Conservation (phyloP, 2,797 vertebrate species). For the Propithecus perrieri region DNA sequence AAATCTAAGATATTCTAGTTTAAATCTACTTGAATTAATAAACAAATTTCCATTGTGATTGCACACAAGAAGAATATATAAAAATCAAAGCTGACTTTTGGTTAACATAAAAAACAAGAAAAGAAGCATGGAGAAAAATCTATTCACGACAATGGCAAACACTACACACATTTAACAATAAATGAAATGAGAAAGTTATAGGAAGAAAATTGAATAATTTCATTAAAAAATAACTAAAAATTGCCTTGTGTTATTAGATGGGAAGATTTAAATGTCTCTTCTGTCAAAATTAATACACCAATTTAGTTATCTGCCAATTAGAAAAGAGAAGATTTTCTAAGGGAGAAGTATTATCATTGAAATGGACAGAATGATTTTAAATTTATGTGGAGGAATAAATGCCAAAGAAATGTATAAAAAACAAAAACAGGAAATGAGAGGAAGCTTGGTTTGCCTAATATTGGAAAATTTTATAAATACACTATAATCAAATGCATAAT, state of each 20-base stretch:
- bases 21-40: conserved; percentile 1
- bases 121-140: neutral
- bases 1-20: neutral
- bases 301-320: neutral
- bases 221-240: neutral
- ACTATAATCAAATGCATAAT: neutral
- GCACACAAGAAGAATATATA: neutral
- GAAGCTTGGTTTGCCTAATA: neutral
- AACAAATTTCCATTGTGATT: neutral
- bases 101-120: neutral
- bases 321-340: neutral
- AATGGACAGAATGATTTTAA: neutral
- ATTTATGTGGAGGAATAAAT: neutral
- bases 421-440: neutral
- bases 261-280: neutral
- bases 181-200: neutral
- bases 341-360: neutral
- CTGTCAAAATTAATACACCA: neutral
- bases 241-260: neutral
- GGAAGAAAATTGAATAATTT: neutral
- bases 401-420: neutral
- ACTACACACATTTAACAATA: neutral
- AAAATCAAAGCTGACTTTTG: neutral
- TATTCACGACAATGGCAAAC: neutral
- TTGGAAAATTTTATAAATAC: neutral